These are phyloP conservation scores for Julus scandinavius DNA, from an alignment of 2,888 invertebrate genomes.

Conservation along the genomic window DNA sequence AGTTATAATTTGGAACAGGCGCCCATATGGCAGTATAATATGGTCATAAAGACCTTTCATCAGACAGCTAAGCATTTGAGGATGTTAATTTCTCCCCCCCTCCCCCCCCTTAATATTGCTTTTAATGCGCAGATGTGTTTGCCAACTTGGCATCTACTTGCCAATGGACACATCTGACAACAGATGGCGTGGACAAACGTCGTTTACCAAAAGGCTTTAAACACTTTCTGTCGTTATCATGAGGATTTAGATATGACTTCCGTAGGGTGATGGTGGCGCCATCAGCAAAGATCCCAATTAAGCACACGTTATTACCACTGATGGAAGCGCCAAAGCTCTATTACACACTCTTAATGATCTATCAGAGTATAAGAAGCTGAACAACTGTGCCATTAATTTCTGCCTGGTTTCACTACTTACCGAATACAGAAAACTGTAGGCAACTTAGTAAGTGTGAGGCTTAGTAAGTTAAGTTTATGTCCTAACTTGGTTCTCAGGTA, in stretches of 20 bases:
- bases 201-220: neutral
- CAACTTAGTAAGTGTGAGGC: too few relatives aligned
- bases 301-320: neutral
- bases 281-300: conserved; percentile 1
- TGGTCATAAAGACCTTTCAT: too few relatives aligned
- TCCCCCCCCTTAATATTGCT: too few relatives aligned
- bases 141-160: neutral
- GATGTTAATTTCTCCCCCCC: too few relatives aligned
- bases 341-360: conserved; percentile 31
- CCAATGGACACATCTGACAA: neutral
- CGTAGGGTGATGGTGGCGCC: neutral
- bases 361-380: neutral
- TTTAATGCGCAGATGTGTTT: neutral
- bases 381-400: neutral
- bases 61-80: too few relatives aligned
- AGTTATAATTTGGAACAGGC: too few relatives aligned
- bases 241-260: neutral
- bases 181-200: conserved; percentile 2
- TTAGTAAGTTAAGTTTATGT: too few relatives aligned
- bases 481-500: too few relatives aligned
- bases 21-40: too few relatives aligned
- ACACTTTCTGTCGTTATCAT: neutral
- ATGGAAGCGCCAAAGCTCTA: neutral
- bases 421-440: too few relatives aligned
- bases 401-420: neutral